Evolutionary conservation across 2,888 invertebrate species (phyloP), one percentile per base, ranked within the genome.

Genomic region (Unio pictorum): DNA sequence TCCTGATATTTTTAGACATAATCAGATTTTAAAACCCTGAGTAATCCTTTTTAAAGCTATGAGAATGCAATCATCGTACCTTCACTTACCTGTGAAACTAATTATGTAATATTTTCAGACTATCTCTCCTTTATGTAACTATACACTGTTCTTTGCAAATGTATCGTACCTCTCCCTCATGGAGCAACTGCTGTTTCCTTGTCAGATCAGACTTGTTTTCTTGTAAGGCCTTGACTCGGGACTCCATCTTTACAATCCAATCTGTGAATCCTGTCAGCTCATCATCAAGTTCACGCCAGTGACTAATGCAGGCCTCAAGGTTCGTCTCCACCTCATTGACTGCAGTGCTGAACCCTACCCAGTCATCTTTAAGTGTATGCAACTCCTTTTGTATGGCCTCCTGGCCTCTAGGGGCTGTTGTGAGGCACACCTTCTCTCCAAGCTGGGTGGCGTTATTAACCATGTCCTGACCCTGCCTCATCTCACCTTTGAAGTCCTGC

Each of bases 211-310:
- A 74, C 55, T 80, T 81, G 54, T 81, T 80, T 54, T 86, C 84
- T 55, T 80, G 72, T 23, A 83, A 75, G 23, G 59, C 69, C 70
- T 85, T 86, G 45, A 86, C 73, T 56, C 79, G 68, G 34, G 71
- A 63, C 56, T 85, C 85, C 81, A 85, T 82, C 59, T 80, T 78
- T 54, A 83, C 84, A 67, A 96, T 91, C 97, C 97, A 98, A 72
- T 93, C 92, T 78, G 95, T 94, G 81, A 97, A 92, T 82, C 95
- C 94, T 73, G 94, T 93, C 86, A 96, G 95, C 26, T 95, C 95
- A 83, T 95, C 95, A 11, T 95, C 92, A 89, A 97, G 96, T 87
- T 97, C 96, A 0, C 95, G 95, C 86, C 96, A 96, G 88, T 97
- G 96, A 0, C 95, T 95, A 0, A 97, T 91, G 89, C 95, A 96